A percentile compares a stretch with the other conserved stretches of the same genome.
These are phyloP conservation scores for Buathra laborator DNA, from an alignment of 2,888 invertebrate species.

Conservation along the genomic window DNA sequence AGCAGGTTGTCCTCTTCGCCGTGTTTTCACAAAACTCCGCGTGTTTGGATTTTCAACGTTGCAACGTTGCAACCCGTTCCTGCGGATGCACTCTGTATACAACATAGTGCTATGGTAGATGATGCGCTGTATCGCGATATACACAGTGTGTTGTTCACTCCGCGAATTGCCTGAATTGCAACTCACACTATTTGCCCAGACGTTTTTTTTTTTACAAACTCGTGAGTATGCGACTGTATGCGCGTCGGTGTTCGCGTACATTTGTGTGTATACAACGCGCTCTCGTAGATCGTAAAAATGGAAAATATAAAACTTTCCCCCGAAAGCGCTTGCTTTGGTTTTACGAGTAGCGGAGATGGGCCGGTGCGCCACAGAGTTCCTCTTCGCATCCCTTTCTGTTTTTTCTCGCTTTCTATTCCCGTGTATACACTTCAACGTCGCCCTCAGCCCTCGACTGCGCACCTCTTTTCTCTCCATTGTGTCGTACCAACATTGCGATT, in stretches of 20 bases:
- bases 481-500: constrained; percentile 61
- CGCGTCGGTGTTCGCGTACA: neutral
- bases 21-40: constrained; percentile 33
- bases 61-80: constrained; percentile 54
- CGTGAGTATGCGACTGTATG: neutral
- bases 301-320: constrained; percentile 82
- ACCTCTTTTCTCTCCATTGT: constrained; percentile 59
- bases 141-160: constrained; percentile 21
- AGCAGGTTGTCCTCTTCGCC: constrained; percentile 33
- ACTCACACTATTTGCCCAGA: constrained; percentile 45
- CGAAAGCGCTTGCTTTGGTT: constrained; percentile 78
- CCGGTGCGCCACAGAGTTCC: constrained; percentile 62
- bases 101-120: constrained; percentile 52
- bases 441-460: constrained; percentile 21
- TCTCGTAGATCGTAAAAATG: constrained; percentile 78
- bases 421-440: constrained; percentile 16
- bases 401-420: constrained; percentile 60
- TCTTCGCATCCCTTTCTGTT: constrained; percentile 60
- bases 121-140: constrained; percentile 43
- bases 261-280: constrained; percentile 33
- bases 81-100: constrained; percentile 54
- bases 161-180: constrained; percentile 49
- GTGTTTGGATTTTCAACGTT: constrained; percentile 4
- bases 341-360: constrained; percentile 76
- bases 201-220: constrained; percentile 18